Evolutionary conservation across 2,113 vertebrate genomes (phyloP), one percentile per base, ranked within the genome.

Genomic region (Recurvirostra avosetta): DNA sequence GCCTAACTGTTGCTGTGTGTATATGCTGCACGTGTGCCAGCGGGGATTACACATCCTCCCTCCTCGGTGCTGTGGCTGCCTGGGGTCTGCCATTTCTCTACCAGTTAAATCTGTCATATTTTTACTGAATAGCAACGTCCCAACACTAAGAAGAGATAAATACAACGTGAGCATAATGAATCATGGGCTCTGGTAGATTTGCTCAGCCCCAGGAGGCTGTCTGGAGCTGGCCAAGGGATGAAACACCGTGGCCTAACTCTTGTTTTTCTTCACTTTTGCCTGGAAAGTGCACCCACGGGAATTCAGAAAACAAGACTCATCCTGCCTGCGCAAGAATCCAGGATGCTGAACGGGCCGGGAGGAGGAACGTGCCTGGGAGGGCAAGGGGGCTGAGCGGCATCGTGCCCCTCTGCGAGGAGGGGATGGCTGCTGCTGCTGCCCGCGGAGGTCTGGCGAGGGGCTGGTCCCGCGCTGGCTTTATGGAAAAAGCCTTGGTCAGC

Each of bases 261-360:
- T 76, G 47, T 56, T 94, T 68, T 94, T 26, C 49, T 91, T 94
- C 58, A 49, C 77, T 91, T 86, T 79, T 88, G 81, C 90, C 71
- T 49, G 50, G 53, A 76, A 82, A 85, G 32, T 17, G 58, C 71
- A 73, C 70, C 70, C 81, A 53, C 0, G 7, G 74, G 73, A 92
- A 76, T 88, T 72, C 59, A 38, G 61, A 32, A 72, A 93, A 63
- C 87, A 93, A 91, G 91, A 91, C 43, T 85, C 84, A 88, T 93
- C 94, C 67, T 94, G 95, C 71, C 82, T 79, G 32, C 2, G 25
- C 38, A 43, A 55, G 86, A 94, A 92, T 72, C 53, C 49, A 50
- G 49, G 43, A 92, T 90, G 26, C 88, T 34, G 17, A 88, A 65
- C 0, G 1, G 32, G 78, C 36, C 6, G 2, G 78, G 66, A 90